Evolutionary conservation across 2,113 vertebrate genomes (phyloP).

Genomic region (Montifringilla adamsi): DNA sequence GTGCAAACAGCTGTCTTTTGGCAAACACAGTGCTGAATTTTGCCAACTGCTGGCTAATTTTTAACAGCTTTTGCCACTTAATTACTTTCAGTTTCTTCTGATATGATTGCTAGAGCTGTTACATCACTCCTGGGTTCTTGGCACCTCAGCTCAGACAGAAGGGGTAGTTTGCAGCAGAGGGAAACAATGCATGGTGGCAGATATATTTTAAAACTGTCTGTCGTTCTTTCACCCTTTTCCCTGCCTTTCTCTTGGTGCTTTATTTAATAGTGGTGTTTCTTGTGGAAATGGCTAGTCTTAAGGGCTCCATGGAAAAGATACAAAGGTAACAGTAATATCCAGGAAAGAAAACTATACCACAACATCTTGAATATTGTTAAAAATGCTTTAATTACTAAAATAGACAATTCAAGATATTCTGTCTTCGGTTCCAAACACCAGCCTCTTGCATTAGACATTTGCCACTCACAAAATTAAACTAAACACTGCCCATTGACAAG

Average conservation of each 20-base stretch:
- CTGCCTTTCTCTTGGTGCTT: neutral
- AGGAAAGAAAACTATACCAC: neutral
- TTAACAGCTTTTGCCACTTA: neutral
- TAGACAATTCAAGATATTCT: constrained; percentile 24
- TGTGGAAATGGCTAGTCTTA: neutral
- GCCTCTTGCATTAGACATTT: neutral
- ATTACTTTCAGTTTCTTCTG: neutral
- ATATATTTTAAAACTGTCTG: neutral
- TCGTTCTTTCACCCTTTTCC: neutral
- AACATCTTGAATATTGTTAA: neutral
- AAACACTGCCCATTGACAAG: neutral
- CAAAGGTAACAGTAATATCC: neutral
- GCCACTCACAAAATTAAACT: neutral
- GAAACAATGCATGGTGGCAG: neutral
- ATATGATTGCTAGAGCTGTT: neutral
- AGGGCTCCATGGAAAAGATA: neutral
- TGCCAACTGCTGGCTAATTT: neutral
- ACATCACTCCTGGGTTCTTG: neutral
- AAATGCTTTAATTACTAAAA: constrained; percentile 76
- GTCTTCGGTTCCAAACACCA: constrained; percentile 20
- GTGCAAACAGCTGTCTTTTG: neutral
- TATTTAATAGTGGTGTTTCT: neutral
- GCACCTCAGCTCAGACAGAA: neutral
- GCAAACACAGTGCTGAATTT: neutral
- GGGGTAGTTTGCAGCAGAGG: neutral